Conservation (phyloP, 1,140 invertebrate species). For the Onthophagus taurus region DNA sequence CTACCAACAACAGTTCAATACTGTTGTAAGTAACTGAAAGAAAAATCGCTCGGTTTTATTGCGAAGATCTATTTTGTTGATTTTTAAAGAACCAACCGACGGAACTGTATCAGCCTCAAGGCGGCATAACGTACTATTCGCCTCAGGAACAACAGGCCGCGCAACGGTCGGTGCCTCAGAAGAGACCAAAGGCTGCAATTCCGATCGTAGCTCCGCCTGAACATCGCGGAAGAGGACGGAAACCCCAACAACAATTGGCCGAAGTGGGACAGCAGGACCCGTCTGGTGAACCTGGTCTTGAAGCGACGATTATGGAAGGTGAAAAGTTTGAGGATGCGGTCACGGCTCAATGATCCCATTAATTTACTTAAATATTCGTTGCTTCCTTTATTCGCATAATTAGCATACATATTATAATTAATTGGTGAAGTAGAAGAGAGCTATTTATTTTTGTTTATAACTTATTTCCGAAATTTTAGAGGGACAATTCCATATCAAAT, state of each 20-base stretch:
- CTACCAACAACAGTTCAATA: slow-evolving; percentile 34
- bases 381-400: too few species aligned
- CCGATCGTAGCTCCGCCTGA: slow-evolving; percentile 33
- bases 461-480: too few species aligned
- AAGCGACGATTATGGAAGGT: slow-evolving; percentile 1
- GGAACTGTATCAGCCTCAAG: slow-evolving; percentile 35
- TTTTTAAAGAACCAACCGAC: slow-evolving; percentile 31
- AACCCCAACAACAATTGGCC: slow-evolving; percentile 8
- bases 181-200: slow-evolving; percentile 35
- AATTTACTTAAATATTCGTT: too few species aligned
- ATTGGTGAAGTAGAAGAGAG: too few species aligned
- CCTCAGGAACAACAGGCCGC: slow-evolving; percentile 33
- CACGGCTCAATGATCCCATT: slow-evolving; percentile 10
- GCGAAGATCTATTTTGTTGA: slow-evolving; percentile 2
- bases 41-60: background rate
- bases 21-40: slow-evolving; percentile 26
- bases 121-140: slow-evolving; percentile 37
- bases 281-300: background rate
- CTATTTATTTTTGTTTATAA: too few species aligned
- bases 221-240: slow-evolving; percentile 19
- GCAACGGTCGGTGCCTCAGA: slow-evolving; percentile 28
- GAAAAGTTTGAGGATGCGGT: slow-evolving; percentile 4
- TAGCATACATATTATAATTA: too few species aligned
- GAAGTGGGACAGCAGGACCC: background rate
- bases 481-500: too few species aligned